Evolutionary conservation across 1,140 invertebrate genomes (phyloP).

Genomic region (Helicoverpa zea): DNA sequence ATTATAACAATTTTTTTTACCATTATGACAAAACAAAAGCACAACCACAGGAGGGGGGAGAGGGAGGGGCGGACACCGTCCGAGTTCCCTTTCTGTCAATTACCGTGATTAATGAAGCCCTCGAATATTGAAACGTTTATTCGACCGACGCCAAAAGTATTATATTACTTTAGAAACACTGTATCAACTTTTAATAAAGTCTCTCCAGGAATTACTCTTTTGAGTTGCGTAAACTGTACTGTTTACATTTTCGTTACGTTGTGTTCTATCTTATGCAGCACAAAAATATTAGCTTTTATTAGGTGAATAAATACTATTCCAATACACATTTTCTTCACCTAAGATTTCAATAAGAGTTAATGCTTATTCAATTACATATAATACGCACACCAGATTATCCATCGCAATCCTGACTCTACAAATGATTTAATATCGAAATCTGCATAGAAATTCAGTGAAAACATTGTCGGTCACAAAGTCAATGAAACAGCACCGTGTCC

Average conservation of each 20-base stretch:
- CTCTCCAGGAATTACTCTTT: slow-evolving; percentile 45
- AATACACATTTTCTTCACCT: no score
- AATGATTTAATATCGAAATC: slow-evolving; percentile 24
- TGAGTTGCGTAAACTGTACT: slow-evolving; percentile 24
- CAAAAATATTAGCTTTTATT: not conserved
- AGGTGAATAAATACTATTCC: no score
- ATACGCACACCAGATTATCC: not conserved
- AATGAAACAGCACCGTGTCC: slow-evolving; percentile 56
- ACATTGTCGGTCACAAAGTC: slow-evolving; percentile 48
- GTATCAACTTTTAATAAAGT: slow-evolving; percentile 79
- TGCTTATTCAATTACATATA: not conserved
- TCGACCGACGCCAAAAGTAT: slow-evolving; percentile 78
- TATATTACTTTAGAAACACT: slow-evolving; percentile 70
- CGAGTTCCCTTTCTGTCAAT: slow-evolving; percentile 82
- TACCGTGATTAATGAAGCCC: slow-evolving; percentile 83
- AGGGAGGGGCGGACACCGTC: slow-evolving; percentile 64
- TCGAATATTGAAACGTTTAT: slow-evolving; percentile 85
- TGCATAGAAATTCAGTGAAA: slow-evolving; percentile 2
- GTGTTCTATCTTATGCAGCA: not conserved
- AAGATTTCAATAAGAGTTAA: no score
- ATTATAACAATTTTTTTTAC: slow-evolving; percentile 58
- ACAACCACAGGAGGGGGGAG: slow-evolving; percentile 57
- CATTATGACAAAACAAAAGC: slow-evolving; percentile 70
- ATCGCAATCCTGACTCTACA: slow-evolving; percentile 3
- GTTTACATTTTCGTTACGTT: slow-evolving; percentile 16